Conservation (phyloP, 2,888 invertebrate genomes). For the Melanchra persicariae region DNA sequence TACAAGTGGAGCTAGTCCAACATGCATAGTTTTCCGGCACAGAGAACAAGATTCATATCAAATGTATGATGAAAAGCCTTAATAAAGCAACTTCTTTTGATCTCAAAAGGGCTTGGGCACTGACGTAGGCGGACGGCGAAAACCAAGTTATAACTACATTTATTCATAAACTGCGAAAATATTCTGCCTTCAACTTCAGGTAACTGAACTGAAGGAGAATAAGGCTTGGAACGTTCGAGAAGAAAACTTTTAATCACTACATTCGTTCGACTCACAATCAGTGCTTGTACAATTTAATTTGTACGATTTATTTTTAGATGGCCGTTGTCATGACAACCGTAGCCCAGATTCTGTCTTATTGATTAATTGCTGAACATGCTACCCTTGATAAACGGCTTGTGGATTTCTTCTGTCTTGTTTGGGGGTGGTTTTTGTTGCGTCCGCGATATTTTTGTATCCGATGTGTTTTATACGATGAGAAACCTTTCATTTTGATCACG, state of each 20-base stretch:
- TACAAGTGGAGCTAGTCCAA: slow-evolving; percentile 4
- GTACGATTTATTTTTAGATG: slow-evolving; percentile 68
- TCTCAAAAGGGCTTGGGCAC: slow-evolving; percentile 32
- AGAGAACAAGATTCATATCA: slow-evolving; percentile 15
- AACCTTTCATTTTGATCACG: background rate
- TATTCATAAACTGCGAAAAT: slow-evolving; percentile 55
- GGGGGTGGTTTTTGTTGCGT: slow-evolving; percentile 45
- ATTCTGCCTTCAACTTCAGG: slow-evolving; percentile 51
- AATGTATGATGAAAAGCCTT: slow-evolving; percentile 39
- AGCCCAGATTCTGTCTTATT: slow-evolving; percentile 77
- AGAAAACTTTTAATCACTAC: slow-evolving; percentile 59
- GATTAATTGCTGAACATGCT: slow-evolving; percentile 81
- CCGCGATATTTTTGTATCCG: slow-evolving; percentile 24
- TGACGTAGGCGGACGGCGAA: slow-evolving; percentile 23
- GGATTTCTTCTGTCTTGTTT: slow-evolving; percentile 52
- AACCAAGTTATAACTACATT: slow-evolving; percentile 54
- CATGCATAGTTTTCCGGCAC: background rate
- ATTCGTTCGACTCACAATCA: slow-evolving; percentile 50
- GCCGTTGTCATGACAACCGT: slow-evolving; percentile 73
- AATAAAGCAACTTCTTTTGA: slow-evolving; percentile 50
- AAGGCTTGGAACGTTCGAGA: slow-evolving; percentile 39
- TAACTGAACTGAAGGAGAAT: slow-evolving; percentile 34
- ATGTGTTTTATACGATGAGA: background rate
- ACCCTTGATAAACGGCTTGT: slow-evolving; percentile 73
- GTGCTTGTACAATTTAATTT: slow-evolving; percentile 53